Base-by-base conservation (phyloP, 2,113 vertebrate genomes). In the Onychostoma macrolepis region DNA sequence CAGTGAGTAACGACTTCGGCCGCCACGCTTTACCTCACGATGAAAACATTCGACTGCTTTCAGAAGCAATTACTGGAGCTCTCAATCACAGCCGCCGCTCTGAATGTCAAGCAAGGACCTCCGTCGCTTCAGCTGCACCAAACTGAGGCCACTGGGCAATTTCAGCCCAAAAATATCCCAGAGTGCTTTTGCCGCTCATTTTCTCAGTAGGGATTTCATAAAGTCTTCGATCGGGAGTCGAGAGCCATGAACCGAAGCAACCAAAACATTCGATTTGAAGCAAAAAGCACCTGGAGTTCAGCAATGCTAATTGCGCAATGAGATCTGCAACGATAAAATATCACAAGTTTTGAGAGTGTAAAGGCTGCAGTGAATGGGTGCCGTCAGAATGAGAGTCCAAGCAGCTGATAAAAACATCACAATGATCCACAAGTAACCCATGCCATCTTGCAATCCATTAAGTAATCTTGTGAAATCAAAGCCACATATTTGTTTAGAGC, bases 1-100 rank as follows among this genome's bases (percentile, higher is more conserved):
- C 92, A 92, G 88, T 38, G 90, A 93, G 89, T 88, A 90, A 85
- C 88, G 88, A 61, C 48, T 89, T 88, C 88, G 48, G 65, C 82
- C 77, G n/a, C 26, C 21, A 19, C 30, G 45, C 56, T 45, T 83
- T 87, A 76, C 86, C 82, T 79, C 90, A 61, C 85, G 91, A 90
- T 86, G 88, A 90, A 91, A 94, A 91, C 91, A 89, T 90, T 91
- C 61, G n/a, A 76, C 76, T 88, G 85, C 87, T 91, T 92, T 94
- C 92, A 89, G 89, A 91, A 86, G 85, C 85, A 94, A 93, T 94
- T 92, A 93, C 93, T 91, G 89, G 53, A 89, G 86, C 89, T 87
- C 90, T 94, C 90, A 92, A 88, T 94, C 93, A 93, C 67, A 63
- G 21, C 48, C 53, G 24, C 8, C 15, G 65, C 71, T 76, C 80